phyloP scores from a whole-genome alignment of 2,797 vertebrate genomes.

The Sardinella longiceps region DNA sequence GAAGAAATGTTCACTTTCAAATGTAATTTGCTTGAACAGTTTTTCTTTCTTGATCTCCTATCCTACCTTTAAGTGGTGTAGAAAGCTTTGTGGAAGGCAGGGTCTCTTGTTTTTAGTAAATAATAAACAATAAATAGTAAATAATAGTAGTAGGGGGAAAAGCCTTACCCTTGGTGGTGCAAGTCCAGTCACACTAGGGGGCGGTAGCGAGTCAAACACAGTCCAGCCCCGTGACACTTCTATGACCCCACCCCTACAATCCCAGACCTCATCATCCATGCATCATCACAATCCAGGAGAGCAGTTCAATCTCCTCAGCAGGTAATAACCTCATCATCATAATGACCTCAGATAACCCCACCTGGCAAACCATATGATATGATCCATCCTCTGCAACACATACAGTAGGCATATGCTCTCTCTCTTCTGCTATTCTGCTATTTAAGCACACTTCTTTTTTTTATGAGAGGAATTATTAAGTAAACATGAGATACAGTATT shows the following conservation, averaged over 20 bases:
- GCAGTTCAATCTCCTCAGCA: background rate
- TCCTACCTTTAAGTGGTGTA: background rate
- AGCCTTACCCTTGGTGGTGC: no score
- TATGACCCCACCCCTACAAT: constrained; percentile 1
- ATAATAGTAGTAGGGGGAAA: background rate
- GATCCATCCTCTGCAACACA: background rate
- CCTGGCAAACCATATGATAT: background rate
- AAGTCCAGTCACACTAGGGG: background rate
- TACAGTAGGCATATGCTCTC: background rate
- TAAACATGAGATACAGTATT: background rate
- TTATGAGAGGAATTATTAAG: background rate
- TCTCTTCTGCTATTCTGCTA: background rate
- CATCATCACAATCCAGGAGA: background rate
- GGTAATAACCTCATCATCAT: background rate
- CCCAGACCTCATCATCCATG: background rate
- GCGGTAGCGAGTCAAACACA: background rate
- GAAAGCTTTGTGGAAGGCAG: background rate
- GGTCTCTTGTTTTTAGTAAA: background rate
- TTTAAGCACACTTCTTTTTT: background rate
- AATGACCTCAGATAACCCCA: background rate
- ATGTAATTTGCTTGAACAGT: no score
- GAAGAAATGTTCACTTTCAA: no score
- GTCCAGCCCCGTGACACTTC: background rate
- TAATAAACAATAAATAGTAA: no score
- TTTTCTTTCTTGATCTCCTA: no score